Evolutionary conservation across 2,797 vertebrate species (phyloP), one percentile per base, ranked within the genome.

Genomic region (Champsocephalus esox): DNA sequence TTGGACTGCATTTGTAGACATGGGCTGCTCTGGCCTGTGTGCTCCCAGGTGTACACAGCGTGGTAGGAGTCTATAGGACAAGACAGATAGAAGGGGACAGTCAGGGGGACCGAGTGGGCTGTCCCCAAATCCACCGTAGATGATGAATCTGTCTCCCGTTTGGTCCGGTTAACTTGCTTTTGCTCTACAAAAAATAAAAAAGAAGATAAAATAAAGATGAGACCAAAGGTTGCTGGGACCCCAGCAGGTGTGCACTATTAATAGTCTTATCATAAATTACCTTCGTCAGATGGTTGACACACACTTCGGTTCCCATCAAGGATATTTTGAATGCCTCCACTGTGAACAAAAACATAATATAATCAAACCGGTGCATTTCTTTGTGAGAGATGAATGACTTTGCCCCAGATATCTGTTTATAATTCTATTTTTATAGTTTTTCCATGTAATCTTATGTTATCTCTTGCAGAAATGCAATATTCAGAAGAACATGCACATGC

Each of bases 61-160:
- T 96, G 95, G 73, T 93, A 93, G 0, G 95, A 96, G 74, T 92
- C 82, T 46, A 95, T 92, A 0, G 94, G 94, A 75, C 95, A 96
- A 12, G 94, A 93, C 71, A 96, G 80, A 41, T 95, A 96, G 74
- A 94, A 93, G n/a, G 95, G 92, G 57, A 92, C 77, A 3, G 57
- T 72, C 61, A 61, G 41, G 0, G 89, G 84, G 10, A 95, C 90
- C 0, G 54, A 50, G 73, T 93, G 89, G 14, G 57, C 56, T 12
- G 73, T 77, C 1, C 0, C 21, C 19, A 8, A 12, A 52, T 65
- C 17, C 5, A 3, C 13, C 2, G 56, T 12, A 9, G 59, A 63
- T 12, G 52, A 8, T 32, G 58, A 50, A 24, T 10, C 5, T 0
- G 57, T 28, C 2, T 92, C 74, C 11, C 92, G 85, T 72, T 78